Evolutionary conservation across 23 tunicate genomes (phyloP), one percentile per base, ranked within the genome.

Genomic region (Trididemnum clinides): DNA sequence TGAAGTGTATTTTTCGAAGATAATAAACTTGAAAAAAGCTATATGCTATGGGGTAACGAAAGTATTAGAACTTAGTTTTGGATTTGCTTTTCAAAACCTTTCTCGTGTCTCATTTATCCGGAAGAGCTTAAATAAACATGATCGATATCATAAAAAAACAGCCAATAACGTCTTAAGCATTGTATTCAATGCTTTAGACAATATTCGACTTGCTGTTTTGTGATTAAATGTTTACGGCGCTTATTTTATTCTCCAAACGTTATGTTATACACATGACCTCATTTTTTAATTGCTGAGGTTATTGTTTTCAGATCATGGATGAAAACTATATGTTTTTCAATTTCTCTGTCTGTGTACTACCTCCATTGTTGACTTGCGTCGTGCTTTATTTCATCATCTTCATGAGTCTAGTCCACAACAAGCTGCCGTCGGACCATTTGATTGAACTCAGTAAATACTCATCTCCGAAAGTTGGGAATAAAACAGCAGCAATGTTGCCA

Each of bases 261-360:
- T 15, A 7, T 7, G 54, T 44, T 15, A 44, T 15, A 44, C 10
- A 44, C 10, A 44, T 44, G 10, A 44, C 54, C 15, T 7, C 54
- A 7, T 10, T 44, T 44, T 44, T 44, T 44, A 44, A 15, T 44
- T 44, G n/a, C n/a, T n/a, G n/a, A n/a, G n/a, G n/a, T n/a, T 28
- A 19, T 10, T 10, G 20, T 59, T 59, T 59, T 15, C 50, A 89
- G 94, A 88, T 89, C 30, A 89, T 89, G 94, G 85, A 84, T 51
- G 81, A 75, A 50, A 75, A 89, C 82, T 89, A 89, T 85, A 84
- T 89, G 94, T 70, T 81, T n/a, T 89, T 89, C 80, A 84, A 89
- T 50, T 89, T 89, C 76, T 33, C 74, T 28, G 88, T 36, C 19
- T 84, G 94, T 30, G 94, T 89, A 20, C 33, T 89, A 0, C 94